Conservation (phyloP, 1,140 invertebrate species). For the Metaphire vulgaris region DNA sequence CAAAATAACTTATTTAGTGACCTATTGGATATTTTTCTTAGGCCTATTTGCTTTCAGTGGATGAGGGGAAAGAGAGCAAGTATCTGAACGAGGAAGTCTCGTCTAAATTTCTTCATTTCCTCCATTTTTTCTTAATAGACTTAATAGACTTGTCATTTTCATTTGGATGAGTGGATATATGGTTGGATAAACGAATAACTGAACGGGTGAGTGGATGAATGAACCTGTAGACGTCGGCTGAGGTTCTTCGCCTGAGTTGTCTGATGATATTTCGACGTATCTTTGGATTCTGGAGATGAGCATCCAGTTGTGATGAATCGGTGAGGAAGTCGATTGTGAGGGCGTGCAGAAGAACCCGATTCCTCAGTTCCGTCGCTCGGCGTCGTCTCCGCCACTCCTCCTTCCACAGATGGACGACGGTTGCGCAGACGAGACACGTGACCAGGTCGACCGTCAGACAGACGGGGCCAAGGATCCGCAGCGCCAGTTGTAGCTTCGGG, state of each 20-base stretch:
- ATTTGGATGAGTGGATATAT: too few relatives aligned
- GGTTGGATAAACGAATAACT: too few relatives aligned
- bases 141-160: too few relatives aligned
- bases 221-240: background rate
- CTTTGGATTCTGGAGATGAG: background rate
- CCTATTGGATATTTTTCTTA: too few relatives aligned
- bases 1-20: too few relatives aligned
- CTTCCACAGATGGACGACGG: background rate
- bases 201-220: too few relatives aligned
- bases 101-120: too few relatives aligned
- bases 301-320: background rate
- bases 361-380: conserved; percentile 5
- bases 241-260: background rate
- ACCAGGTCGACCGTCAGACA: conserved; percentile 3
- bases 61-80: too few relatives aligned
- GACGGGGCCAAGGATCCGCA: conserved; percentile 12
- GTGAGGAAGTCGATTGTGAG: background rate
- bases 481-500: background rate
- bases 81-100: too few relatives aligned
- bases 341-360: background rate
- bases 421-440: background rate
- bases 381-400: conserved; percentile 13
- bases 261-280: background rate
- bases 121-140: too few relatives aligned
- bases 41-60: too few relatives aligned